phyloP scores from a whole-genome alignment of 2,888 invertebrate genomes.

The Enchytraeus crypticus region DNA sequence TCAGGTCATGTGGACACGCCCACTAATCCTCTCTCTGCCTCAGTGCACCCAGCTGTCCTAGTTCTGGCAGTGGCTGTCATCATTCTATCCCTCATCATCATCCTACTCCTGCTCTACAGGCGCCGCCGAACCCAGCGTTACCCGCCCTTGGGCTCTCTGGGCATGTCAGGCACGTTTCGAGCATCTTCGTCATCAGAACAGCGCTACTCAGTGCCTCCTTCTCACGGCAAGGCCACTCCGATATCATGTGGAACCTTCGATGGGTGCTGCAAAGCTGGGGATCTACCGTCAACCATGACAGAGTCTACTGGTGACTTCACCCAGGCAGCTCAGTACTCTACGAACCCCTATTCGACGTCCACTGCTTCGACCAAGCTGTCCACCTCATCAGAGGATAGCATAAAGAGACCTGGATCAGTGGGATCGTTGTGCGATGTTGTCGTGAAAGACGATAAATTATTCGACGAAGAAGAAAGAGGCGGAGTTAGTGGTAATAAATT shows the following conservation, averaged over 20 bases:
- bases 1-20: too few relatives aligned
- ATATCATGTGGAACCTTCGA: not conserved
- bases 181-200: not conserved
- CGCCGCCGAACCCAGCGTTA: not conserved
- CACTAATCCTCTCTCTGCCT: too few relatives aligned
- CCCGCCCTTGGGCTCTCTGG: not conserved
- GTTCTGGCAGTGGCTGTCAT: not conserved
- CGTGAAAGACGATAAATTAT: not conserved
- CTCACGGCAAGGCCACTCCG: too few relatives aligned
- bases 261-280: not conserved
- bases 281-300: not conserved
- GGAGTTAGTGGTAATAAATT: too few relatives aligned
- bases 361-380: not conserved
- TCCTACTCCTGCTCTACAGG: slow-evolving; percentile 3
- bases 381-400: slow-evolving; percentile 1
- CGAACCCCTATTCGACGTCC: not conserved
- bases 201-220: not conserved
- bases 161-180: not conserved
- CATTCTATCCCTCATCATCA: not conserved
- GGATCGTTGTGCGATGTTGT: not conserved
- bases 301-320: not conserved
- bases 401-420: not conserved
- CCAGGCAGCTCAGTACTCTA: too few relatives aligned
- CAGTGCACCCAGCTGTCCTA: not conserved
- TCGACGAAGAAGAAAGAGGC: too few relatives aligned